These are phyloP conservation scores for Salminus brasiliensis DNA, from an alignment of 2,113 vertebrate species.

Conservation along the genomic window DNA sequence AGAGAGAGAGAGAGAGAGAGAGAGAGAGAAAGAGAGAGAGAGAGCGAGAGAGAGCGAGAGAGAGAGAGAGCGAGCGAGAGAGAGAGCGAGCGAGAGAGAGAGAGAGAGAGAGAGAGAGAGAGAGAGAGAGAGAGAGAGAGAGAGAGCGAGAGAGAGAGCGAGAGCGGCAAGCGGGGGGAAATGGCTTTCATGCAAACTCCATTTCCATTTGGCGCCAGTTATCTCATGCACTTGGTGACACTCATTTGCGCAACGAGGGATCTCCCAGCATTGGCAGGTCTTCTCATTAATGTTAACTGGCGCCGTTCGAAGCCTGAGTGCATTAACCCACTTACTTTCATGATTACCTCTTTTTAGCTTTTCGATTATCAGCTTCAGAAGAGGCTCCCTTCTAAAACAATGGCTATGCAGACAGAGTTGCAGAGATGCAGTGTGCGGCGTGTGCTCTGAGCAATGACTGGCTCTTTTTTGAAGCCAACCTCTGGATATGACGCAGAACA, in stretches of 20 bases:
- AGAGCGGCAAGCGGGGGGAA: constrained; percentile 19
- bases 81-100: too few species aligned
- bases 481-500: too few species aligned
- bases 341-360: constrained; percentile 62
- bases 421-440: too few species aligned
- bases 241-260: constrained; percentile 54
- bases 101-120: too few species aligned
- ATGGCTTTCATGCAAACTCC: constrained; percentile 51
- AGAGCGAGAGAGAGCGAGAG: too few species aligned
- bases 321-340: constrained; percentile 67
- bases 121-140: neutral
- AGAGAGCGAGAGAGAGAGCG: constrained; percentile 5
- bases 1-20: constrained; percentile 45
- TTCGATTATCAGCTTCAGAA: constrained; percentile 50
- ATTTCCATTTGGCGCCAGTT: constrained; percentile 51
- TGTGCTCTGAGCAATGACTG: too few species aligned
- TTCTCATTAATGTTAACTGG: constrained; percentile 64
- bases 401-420: too few species aligned
- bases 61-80: too few species aligned
- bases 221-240: constrained; percentile 60
- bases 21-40: neutral
- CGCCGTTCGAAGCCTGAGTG: constrained; percentile 55
- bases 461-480: too few species aligned
- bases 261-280: constrained; percentile 52
- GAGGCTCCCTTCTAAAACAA: too few species aligned